Evolutionary conservation across 2,797 vertebrate species (phyloP).

Genomic region (Crenichthys baileyi): DNA sequence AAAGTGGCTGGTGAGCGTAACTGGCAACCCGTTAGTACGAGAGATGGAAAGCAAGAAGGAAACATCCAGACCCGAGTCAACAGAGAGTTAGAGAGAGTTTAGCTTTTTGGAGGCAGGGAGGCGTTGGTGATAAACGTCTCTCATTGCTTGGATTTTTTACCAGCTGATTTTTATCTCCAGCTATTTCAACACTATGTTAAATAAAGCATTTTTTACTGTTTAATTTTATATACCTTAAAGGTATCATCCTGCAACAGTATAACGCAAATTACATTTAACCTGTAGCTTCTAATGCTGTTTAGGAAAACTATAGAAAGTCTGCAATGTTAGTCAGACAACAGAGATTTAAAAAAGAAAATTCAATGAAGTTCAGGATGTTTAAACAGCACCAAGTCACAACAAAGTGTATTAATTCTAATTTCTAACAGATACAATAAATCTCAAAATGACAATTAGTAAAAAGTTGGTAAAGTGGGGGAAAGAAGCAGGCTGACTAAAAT

Average conservation of each 20-base stretch:
- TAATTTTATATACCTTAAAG: constrained; percentile 39
- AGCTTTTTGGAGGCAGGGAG: constrained; percentile 25
- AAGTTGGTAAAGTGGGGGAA: no score
- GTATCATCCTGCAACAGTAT: constrained; percentile 19
- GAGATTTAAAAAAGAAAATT: constrained; percentile 9
- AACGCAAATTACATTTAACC: constrained; percentile 26
- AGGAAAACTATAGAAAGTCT: no score
- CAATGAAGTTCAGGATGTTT: neutral
- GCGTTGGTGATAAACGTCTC: constrained; percentile 37
- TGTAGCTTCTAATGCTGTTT: constrained; percentile 9
- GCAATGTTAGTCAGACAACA: neutral
- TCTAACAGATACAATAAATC: no score
- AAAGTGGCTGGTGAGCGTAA: no score
- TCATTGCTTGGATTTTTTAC: constrained; percentile 29
- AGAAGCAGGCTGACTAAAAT: no score
- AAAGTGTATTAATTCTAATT: no score
- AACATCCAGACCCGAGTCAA: no score
- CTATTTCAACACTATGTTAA: constrained; percentile 15
- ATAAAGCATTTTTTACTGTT: constrained; percentile 16
- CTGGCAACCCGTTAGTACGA: no score
- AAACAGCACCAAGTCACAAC: no score
- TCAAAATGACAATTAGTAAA: no score
- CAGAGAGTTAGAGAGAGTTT: no score
- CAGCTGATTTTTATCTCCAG: constrained; percentile 16
- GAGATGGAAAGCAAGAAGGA: no score